Evolutionary conservation across 2,888 invertebrate species (phyloP), one percentile per base, ranked within the genome.

Genomic region (Apodemia mormo): DNA sequence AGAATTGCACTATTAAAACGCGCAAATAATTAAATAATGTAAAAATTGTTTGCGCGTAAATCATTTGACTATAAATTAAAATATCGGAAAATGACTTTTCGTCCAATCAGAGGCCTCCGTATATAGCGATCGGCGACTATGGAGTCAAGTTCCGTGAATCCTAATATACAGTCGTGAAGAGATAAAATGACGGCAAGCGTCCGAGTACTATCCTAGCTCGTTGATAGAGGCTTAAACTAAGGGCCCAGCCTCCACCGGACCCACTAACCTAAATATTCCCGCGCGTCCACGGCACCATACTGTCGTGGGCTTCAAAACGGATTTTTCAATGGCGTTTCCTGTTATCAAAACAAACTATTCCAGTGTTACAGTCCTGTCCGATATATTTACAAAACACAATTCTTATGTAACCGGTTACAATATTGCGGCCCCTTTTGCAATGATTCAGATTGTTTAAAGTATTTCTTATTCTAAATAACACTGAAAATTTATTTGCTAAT

Each of bases 171-270:
- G 61, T 61, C 61, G 7, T 69, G 54, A 65, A 66, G 66, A 70
- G 66, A 70, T 70, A 49, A 61, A 54, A 40, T 58, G 65, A 40
- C 68, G 68, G 9, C 68, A 65, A 54, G 52, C 67, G 70, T 61
- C 58, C 70, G 71, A 71, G 71, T 37, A 76, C 80, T 77, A 89
- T 82, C 81, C 90, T 92, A 91, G 89, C 91, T 92, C 91, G 91
- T 90, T 92, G 91, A 90, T 91, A 89, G 85, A 88, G 81, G 84
- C 89, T 90, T 90, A 90, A 72, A 70, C 79, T 81, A 80, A 70
- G 69, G 70, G 70, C 70, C 70, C 66, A 61, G 33, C 68, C 49
- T 12, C 30, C 30, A 8, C 56, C 43, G 69, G 64, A 45, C 69
- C 61, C 30, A 58, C 33, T 61, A 61, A 61, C 61, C 61, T 61